These are phyloP conservation scores for Jaculus jaculus DNA, from an alignment of 2,113 vertebrate genomes.

Conservation along the genomic window DNA sequence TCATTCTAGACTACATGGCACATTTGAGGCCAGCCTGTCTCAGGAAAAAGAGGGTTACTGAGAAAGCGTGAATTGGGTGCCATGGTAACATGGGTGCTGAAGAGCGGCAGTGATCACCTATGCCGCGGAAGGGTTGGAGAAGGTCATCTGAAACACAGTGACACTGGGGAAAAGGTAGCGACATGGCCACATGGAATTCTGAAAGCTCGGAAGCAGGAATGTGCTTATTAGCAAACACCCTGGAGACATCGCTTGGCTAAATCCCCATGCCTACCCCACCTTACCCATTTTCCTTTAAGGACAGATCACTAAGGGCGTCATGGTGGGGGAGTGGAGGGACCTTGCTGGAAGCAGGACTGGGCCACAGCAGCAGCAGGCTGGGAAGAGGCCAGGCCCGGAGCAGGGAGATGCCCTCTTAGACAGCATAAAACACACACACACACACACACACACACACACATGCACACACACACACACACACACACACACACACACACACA, in stretches of 20 bases:
- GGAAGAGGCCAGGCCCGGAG: background rate
- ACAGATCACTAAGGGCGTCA: no score
- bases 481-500: no score
- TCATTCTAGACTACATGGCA: no score
- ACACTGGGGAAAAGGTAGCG: background rate
- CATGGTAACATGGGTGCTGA: no score
- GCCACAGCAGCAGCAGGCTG: background rate
- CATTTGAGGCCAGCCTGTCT: no score
- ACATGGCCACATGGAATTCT: no score
- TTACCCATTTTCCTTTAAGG: no score
- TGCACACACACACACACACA: no score
- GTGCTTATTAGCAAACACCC: background rate
- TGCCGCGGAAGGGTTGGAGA: background rate
- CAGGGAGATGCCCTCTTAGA: background rate
- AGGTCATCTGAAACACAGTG: background rate
- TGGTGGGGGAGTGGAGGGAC: rapidly evolving
- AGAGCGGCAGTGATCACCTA: no score
- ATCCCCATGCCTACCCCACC: background rate
- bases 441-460: no score
- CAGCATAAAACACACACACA: no score
- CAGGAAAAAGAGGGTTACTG: no score
- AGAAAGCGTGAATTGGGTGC: background rate
- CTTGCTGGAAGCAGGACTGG: background rate
- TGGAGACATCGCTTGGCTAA: background rate
- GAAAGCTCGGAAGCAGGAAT: background rate